Conservation (phyloP, 2,888 invertebrate genomes). For the Diploptera punctata region DNA sequence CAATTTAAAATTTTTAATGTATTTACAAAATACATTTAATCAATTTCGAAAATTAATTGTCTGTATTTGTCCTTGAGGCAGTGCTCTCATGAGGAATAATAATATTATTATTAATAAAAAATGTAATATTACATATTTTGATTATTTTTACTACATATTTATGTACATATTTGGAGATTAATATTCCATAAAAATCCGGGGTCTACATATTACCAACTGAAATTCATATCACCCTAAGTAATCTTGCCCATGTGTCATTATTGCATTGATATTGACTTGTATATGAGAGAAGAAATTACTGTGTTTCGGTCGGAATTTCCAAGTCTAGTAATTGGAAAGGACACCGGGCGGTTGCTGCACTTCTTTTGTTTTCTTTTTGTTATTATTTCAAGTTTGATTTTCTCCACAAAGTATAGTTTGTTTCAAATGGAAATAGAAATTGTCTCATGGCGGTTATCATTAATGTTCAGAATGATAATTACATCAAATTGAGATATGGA, state of each 20-base stretch:
- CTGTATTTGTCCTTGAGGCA: no score
- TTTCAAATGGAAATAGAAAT: neutral
- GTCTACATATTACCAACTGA: no score
- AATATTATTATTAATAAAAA: no score
- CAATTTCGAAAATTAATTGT: no score
- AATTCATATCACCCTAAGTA: no score
- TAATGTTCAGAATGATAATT: neutral
- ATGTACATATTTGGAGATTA: no score
- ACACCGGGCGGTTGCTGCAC: conserved; percentile 18
- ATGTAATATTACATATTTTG: no score
- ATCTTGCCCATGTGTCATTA: neutral
- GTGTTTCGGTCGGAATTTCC: conserved; percentile 33
- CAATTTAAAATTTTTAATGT: no score
- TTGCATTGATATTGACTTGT: neutral
- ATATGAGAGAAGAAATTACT: conserved; percentile 25
- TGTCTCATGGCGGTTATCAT: neutral
- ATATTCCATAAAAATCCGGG: no score
- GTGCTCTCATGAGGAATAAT: no score
- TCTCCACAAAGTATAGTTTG: conserved; percentile 7
- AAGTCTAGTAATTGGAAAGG: conserved; percentile 30
- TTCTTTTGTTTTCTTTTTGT: conserved; percentile 14
- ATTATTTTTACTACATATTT: no score
- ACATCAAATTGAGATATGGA: neutral
- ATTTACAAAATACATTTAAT: no score
- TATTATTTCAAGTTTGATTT: conserved; percentile 18